Evolutionary conservation across 2,888 invertebrate genomes (phyloP), one percentile per base, ranked within the genome.

Genomic region (Epirrhoe tristata): DNA sequence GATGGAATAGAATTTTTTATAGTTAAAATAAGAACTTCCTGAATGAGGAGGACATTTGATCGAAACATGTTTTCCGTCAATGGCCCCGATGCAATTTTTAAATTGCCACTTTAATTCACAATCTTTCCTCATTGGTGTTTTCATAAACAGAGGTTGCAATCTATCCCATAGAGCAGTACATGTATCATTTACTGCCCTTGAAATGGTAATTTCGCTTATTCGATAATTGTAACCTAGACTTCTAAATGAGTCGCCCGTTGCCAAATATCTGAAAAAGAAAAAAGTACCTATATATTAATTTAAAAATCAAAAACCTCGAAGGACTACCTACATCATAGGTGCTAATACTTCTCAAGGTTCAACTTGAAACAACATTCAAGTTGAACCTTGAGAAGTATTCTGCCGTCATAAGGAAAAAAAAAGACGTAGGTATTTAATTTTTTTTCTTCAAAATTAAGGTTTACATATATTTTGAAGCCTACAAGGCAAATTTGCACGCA

Each of bases 1-100:
- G 31, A 73, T 24, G 39, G 70, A 69, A 55, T 51, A 60, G 60
- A 46, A 72, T 0, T 66, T 12, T 39, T 72, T 72, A 58, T 73
- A 74, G 66, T 75, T 73, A 34, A 67, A 74, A 7, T 34, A 34
- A 34, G 34, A 51, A 75, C 68, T 72, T 72, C 50, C 46, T 46
- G 46, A 46, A 46, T 46, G 46, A 51, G 51, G 51, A 34, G 34
- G 34, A 34, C 34, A 34, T 34, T 34, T 34, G 34, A 34, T 34
- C 34, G 34, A 43, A 56, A 56, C 55, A 57, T 74, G 72, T 63
- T 74, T 73, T 3, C 74, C 71, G 17, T 73, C 74, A 58, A 59
- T 54, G 63, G 71, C 71, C 34, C 73, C 72, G 17, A 72, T 36
- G 34, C 69, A 71, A 58, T 74, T 43, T 17, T 72, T 63, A 67